Base-by-base conservation (phyloP, 2,113 vertebrate genomes). In the Elephantulus edwardii region DNA sequence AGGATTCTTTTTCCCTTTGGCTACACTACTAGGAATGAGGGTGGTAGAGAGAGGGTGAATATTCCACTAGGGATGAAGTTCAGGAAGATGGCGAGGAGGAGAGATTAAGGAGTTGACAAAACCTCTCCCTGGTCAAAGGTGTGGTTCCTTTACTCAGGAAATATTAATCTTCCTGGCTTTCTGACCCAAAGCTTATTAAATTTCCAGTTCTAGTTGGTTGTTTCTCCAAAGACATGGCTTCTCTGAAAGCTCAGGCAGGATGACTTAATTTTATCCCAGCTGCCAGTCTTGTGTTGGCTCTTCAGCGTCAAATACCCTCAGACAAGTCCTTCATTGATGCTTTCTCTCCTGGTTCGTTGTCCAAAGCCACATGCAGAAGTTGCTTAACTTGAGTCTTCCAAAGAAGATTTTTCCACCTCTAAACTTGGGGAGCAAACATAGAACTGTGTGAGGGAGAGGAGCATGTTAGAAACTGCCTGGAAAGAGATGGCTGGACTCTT, bases 271-370 rank as follows among this genome's bases (percentile, higher is more conserved):
- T 46, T 6, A 54, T 40, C 19, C 35, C 7, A 26, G 77, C 58
- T 76, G 44, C 9, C 30, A 72, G 72, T 22, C 88, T 83, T 28
- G 2, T n/a, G 42, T 54, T 44, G 88, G 70, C 56, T n/a, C 35
- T 74, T 66, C 12, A 14, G 33, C 50, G 58, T 88, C 64, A 89
- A 56, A 81, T 24, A 14, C 8, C 33, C 81, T 87, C 74, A 87
- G 94, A 95, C 87, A 92, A 89, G 60, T 54, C 46, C 28, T 44
- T 76, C 94, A 64, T 86, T 89, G 74, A 68, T 40, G 19, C 42
- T 33, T 79, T 46, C 85, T 85, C 70, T 82, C 42, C 44, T 20
- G 26, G 38, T 46, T 46, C 83, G 5, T 76, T 54, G n/a, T 14
- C 66, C 38, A 48, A 68, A 94, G 88, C 60, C 79, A 33, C 44